A percentile compares a stretch with the other conserved stretches of the same genome.
Evolutionary conservation across 2,888 invertebrate genomes (phyloP).

Genomic region (Parnassius mnemosyne): DNA sequence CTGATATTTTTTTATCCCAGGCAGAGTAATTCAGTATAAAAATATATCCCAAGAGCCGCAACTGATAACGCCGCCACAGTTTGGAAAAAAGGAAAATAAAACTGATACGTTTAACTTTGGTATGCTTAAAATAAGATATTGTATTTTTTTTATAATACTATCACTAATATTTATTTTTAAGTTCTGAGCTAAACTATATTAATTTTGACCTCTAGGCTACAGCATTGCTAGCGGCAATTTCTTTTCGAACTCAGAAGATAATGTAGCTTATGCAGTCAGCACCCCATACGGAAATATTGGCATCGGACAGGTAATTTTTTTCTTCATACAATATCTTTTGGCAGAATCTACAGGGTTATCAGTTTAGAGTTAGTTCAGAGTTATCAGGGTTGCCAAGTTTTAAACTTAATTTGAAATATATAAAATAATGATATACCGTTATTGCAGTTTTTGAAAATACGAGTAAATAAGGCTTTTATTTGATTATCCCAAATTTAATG

Average conservation of each 20-base stretch:
- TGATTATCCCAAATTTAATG: too few relatives aligned
- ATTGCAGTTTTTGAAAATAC: too few relatives aligned
- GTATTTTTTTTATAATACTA: not conserved
- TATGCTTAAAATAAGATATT: constrained; percentile 29
- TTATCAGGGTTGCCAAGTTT: too few relatives aligned
- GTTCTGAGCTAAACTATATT: too few relatives aligned
- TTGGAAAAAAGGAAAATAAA: not conserved
- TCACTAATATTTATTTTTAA: too few relatives aligned
- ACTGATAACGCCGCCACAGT: constrained; percentile 5
- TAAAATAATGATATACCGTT: too few relatives aligned
- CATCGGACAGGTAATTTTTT: constrained; percentile 45
- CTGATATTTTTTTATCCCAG: constrained; percentile 3
- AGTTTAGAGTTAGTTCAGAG: too few relatives aligned
- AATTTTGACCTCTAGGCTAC: constrained; percentile 44
- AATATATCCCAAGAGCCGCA: constrained; percentile 6
- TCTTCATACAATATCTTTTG: not conserved
- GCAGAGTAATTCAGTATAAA: constrained; percentile 16
- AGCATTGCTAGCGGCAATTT: constrained; percentile 49
- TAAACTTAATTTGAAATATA: too few relatives aligned
- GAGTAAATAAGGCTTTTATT: too few relatives aligned
- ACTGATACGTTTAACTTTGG: constrained; percentile 40
- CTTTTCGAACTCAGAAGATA: constrained; percentile 9
- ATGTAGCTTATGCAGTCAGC: constrained; percentile 41
- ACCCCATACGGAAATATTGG: constrained; percentile 49
- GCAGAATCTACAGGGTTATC: too few relatives aligned